Evolutionary conservation across 2,797 vertebrate genomes (phyloP).

Genomic region (Centroberyx gerrardi): DNA sequence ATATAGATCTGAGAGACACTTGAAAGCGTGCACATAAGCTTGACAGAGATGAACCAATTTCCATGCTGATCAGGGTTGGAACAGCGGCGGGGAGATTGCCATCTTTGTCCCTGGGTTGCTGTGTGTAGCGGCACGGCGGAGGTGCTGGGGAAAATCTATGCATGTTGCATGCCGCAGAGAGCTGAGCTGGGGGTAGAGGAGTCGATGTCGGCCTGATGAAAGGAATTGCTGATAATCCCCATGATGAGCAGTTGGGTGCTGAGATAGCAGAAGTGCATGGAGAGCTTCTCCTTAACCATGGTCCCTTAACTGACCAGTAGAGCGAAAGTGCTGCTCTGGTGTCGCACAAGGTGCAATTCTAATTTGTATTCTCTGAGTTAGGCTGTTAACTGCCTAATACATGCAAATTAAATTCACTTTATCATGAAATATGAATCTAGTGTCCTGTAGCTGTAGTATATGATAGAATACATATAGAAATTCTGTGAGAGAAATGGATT

Average conservation of each 20-base stretch:
- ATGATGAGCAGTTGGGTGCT: slow-evolving; percentile 68
- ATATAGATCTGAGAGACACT: slow-evolving; percentile 55
- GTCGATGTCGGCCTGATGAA: slow-evolving; percentile 65
- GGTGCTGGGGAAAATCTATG: slow-evolving; percentile 55
- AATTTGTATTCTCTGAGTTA: slow-evolving; percentile 16
- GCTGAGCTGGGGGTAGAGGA: slow-evolving; percentile 52
- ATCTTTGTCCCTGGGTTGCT: slow-evolving; percentile 76
- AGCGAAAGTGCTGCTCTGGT: slow-evolving; percentile 27
- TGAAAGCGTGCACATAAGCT: slow-evolving; percentile 56
- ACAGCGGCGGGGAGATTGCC: slow-evolving; percentile 71
- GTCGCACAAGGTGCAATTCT: slow-evolving; percentile 35
- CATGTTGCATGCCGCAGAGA: slow-evolving; percentile 71
- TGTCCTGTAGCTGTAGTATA: not conserved
- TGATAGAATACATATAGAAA: not conserved
- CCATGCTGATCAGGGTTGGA: slow-evolving; percentile 74
- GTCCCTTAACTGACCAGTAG: slow-evolving; percentile 38
- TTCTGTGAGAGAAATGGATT: not conserved
- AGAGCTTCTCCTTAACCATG: slow-evolving; percentile 27
- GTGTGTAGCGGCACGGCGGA: slow-evolving; percentile 53
- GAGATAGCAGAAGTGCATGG: slow-evolving; percentile 56
- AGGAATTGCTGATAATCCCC: slow-evolving; percentile 76
- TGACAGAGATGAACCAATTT: slow-evolving; percentile 70
- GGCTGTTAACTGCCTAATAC: not conserved
- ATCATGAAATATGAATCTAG: slow-evolving; percentile 8
- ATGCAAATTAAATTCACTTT: slow-evolving; percentile 37